Evolutionary conservation across 1,140 invertebrate genomes (phyloP), one percentile per base, ranked within the genome.

Genomic region (Campodea augens): DNA sequence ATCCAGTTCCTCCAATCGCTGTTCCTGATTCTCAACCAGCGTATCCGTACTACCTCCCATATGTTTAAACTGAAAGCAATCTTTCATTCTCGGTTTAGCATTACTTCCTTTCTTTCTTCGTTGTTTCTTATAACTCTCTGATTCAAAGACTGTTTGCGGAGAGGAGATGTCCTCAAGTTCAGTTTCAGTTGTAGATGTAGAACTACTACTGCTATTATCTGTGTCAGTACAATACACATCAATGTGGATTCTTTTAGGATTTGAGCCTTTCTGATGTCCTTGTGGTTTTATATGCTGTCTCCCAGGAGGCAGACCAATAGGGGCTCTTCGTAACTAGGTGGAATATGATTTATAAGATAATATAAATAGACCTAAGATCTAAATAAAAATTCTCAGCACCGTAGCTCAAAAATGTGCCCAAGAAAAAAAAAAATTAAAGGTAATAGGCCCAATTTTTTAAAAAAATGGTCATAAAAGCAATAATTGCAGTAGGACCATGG

Each of bases 191-290:
- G 54, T 55, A 5, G 49, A 48, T 10, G 47, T 57, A 12, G 38
- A 49, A 12, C 55, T 54, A 43, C 63, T 65, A 5, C 60, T 62
- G 29, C 73, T 72, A n/a, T 67, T 63, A 49, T 78, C 77, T 2
- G 76, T 75, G 1, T 73, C 76, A 0, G 76, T 80, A 53, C 78
- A 81, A 51, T 81, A 81, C 3, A 81, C 78, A 59, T 81, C 78
- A 29, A 81, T 81, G 52, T 81, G 78, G 13, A 81, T 77, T 1
- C 77, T 81, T 41, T 77, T 62, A 2, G 75, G 73, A 51, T 76
- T 74, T 47, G 70, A 71, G 22, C 20, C 23, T 29, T n/a, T 4
- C 19, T 19, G 3, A 21, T 45, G 67, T 66, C n/a, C n/a, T n/a
- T n/a, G n/a, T n/a, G n/a, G n/a, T n/a, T n/a, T n/a, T n/a, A n/a